Evolutionary conservation across 2,888 invertebrate genomes (phyloP), one percentile per base, ranked within the genome.

Genomic region (Eupithecia dodoneata): DNA sequence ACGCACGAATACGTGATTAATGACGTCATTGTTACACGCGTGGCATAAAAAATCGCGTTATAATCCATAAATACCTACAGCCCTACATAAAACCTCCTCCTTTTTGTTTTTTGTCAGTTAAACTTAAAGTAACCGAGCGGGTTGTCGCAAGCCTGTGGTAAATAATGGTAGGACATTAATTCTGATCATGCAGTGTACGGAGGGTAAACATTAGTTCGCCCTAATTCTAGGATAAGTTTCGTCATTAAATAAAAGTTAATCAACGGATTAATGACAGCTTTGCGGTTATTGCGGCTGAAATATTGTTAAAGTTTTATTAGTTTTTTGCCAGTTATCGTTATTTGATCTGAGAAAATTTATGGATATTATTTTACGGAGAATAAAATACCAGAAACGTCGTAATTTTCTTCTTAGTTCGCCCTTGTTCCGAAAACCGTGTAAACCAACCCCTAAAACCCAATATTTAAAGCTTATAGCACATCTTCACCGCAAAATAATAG

Each of bases 161-260:
- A 74, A 66, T 76, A 79, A 79, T 79, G 70, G 79, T 70, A 5
- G 65, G 72, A 72, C 80, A 82, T 80, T 82, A 79, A 79, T 81
- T 79, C 79, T 79, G 78, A 80, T 82, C 82, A 82, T 78, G 79
- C 76, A 73, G 74, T 77, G 69, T 75, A 74, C 74, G 73, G 73
- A 77, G 72, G 75, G 79, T 75, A 79, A 79, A 79, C 79, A 79
- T 79, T 79, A 79, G 76, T 76, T 76, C 71, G 69, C 77, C 73
- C 77, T 74, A 76, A 76, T 72, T 72, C 76, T 70, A 76, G 79
- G 81, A 80, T 80, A 80, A 80, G 76, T 81, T 81, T 67, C 79
- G 76, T 79, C 79, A 76, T 79, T 76, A 81, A 79, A 81, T 83
- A 81, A 81, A 81, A 81, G 81, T 81, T 83, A 83, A 83, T 83